Evolutionary conservation across 2,113 vertebrate genomes (phyloP).

Genomic region (Antechinus flavipes): DNA sequence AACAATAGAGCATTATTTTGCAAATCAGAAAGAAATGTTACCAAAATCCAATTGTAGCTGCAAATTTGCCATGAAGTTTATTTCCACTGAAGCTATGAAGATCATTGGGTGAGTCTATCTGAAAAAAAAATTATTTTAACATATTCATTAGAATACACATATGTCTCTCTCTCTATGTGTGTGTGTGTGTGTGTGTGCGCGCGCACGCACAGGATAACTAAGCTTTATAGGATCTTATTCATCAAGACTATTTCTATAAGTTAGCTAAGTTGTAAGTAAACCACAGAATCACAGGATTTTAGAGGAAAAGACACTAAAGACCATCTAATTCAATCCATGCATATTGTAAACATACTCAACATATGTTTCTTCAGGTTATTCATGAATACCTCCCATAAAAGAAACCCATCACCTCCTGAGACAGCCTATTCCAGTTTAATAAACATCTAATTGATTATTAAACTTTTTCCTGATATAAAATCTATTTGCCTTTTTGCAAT

Average conservation of each 20-base stretch:
- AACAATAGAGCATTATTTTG: conserved; percentile 50
- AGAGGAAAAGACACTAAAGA: not conserved
- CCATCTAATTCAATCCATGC: not conserved
- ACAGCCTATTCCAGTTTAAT: not conserved
- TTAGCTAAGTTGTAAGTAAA: not conserved
- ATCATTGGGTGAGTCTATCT: not conserved
- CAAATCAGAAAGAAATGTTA: conserved; percentile 51
- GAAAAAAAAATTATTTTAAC: not conserved
- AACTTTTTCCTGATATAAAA: not conserved
- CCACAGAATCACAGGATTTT: not conserved
- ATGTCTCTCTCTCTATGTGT: too few species aligned
- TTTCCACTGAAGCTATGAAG: conserved; percentile 44
- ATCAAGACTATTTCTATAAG: not conserved
- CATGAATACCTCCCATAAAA: not conserved
- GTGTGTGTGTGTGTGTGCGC: not conserved
- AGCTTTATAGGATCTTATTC: not conserved
- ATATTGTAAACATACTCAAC: not conserved
- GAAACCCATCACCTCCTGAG: not conserved
- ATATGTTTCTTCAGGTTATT: not conserved
- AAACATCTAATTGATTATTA: not conserved
- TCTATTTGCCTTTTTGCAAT: not conserved
- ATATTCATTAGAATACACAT: not conserved
- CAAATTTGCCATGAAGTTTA: not conserved
- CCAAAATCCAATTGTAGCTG: conserved; percentile 53
- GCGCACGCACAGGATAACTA: not conserved